Conservation (phyloP, 2,888 invertebrate species). For the Pelosia muscerda region DNA sequence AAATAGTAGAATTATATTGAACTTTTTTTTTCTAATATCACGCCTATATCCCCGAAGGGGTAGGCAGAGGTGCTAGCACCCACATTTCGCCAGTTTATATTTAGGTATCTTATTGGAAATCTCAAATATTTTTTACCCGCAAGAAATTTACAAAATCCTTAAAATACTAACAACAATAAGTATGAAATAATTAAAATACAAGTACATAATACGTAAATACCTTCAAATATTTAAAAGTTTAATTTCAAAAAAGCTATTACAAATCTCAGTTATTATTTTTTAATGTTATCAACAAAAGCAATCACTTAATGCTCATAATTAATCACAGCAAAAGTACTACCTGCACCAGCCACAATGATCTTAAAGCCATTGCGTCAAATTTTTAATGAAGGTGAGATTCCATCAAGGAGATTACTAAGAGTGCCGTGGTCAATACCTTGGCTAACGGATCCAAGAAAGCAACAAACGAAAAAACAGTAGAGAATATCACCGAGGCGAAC, state of each 20-base stretch:
- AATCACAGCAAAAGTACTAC: conserved; percentile 8
- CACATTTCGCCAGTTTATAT: no score
- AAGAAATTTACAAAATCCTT: no score
- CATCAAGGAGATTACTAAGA: conserved; percentile 66
- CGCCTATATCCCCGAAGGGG: no score
- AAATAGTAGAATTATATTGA: no score
- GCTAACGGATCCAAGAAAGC: conserved; percentile 54
- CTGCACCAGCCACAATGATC: neutral
- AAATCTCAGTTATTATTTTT: neutral
- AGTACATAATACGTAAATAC: no score
- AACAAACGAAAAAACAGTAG: conserved; percentile 65
- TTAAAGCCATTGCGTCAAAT: conserved; percentile 22
- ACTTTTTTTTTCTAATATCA: no score
- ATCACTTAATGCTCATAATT: conserved; percentile 13
- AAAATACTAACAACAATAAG: no score
- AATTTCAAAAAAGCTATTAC: neutral
- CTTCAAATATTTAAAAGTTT: neutral
- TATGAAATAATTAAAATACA: no score
- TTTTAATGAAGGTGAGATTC: conserved; percentile 46
- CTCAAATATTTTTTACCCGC: no score
- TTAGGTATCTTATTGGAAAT: no score
- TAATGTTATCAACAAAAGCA: neutral
- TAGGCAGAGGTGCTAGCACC: no score
- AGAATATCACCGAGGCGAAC: conserved; percentile 60
- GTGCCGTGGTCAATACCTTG: conserved; percentile 55